Evolutionary conservation across 23 tunicate genomes (phyloP), one percentile per base, ranked within the genome.

Genomic region (Oikopleura albicans): DNA sequence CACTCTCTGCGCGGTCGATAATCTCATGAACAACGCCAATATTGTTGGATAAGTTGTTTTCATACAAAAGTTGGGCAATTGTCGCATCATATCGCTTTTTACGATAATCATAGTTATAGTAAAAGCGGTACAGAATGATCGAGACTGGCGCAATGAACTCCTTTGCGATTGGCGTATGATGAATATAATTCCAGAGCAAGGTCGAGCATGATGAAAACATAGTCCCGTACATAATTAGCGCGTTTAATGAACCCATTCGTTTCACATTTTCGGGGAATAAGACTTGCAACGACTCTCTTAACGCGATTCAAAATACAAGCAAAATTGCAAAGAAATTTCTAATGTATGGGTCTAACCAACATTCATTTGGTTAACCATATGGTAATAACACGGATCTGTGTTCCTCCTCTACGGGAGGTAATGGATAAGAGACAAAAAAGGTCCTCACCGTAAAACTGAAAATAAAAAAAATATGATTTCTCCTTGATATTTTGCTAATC

Each of bases 11-110:
- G 28, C 35, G 79, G 31, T 71, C 79, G 37, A 71, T 71, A 29
- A 71, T 71, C 31, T 71, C 79, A 71, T 71, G 79, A 71, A 71
- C 37, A 71, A 71, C 79, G 35, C 79, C 79, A 29, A 71, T 71
- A 29, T 71, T 71, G 37, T 71, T 71, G 28, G 79, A 27, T 2
- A 71, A 29, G 79, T 71, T 71, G 37, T 71, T 71, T 16, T 71
- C 4, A 29, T 71, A 71, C 37, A 71, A 71, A 16, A 71, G 37
- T 22, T 71, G 79, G 2, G 79, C 79, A 29, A 71, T 71, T 16
- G 79, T 71, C 36, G 79, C 79, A 71, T 71, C 79, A 29, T 71
- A 71, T 16, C 79, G 79, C 31, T 71, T 71, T 71, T 29, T 16
- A 16, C 79, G 79, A 31, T 71, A 71, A 71, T 71, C 79, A 29